Base-by-base conservation (phyloP, 2,888 invertebrate genomes). In the Cosmopolites sordidus region DNA sequence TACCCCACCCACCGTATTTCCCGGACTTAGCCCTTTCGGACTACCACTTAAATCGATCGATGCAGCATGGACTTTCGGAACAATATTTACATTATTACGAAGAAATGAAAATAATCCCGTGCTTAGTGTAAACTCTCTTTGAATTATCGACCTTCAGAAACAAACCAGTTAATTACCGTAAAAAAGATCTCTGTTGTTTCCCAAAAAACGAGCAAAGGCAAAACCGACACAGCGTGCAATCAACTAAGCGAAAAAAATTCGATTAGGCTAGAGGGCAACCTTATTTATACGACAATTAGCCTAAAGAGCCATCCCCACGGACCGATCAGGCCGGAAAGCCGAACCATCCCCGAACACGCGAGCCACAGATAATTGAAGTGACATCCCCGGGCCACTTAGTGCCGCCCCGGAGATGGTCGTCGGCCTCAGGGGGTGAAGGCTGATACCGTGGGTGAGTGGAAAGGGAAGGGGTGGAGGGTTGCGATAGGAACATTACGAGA, bases 271-370 rank as follows among this genome's bases (percentile, higher is more conserved):
- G 56, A 48, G 56, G 48, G 33, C 33, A 15, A 40, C 30, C 63
- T 64, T 63, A 64, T 64, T 64, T 64, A 63, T 62, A 61, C 59
- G 62, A 63, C 63, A 64, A 63, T 64, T 63, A 63, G 61, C 62
- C 60, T 60, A 59, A 64, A 63, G 64, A 63, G 55, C 57, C 59
- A 57, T 62, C 66, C 67, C 66, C 64, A 61, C 64, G 66, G 66
- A 60, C 60, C 64, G 62, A 67, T 67, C 65, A 67, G 62, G 59
- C 47, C 49, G 47, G 52, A 56, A 56, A 56, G 51, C 48, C 51
- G 51, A 45, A 48, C 48, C 39, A 57, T 61, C 62, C 61, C 46
- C 47, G 56, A 51, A 51, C 64, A 62, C 58, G 64, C 64, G 59
- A 58, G 60, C 59, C 57, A 51, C 56, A 56, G 59, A 58, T 63